Base-by-base conservation (phyloP, 2,888 invertebrate species). In the Brenthis hecate region DNA sequence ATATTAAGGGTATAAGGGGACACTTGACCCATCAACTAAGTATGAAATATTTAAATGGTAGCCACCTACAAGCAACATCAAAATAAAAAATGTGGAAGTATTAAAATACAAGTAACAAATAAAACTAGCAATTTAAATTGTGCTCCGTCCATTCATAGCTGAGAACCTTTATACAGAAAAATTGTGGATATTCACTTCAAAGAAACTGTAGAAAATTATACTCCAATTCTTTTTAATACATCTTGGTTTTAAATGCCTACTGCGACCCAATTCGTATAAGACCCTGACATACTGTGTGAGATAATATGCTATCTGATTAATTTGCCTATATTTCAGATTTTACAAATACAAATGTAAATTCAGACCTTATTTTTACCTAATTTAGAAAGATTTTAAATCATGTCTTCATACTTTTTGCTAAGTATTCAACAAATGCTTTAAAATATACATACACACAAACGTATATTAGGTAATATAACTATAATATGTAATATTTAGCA, bases 161-260 rank as follows among this genome's bases (percentile, higher is more conserved):
- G 56, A 56, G 50, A 68, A 65, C 54, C 36, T 64, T 51, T 60
- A 61, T 51, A 56, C 56, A 53, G 47, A 65, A 68, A 70, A 60
- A 65, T 19, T 58, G 66, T 60, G 56, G 56, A 68, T 62, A 66
- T 65, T 70, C 67, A 51, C 53, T 67, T 51, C 53, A 69, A 65
- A 66, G 54, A 66, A 54, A 28, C 65, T 67, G 51, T 65, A 70
- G 60, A 70, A 72, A 72, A 70, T 72, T 66, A 71, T 64, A 65
- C 72, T 58, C 65, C 65, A 50, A 70, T 70, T 70, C 67, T 66
- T 65, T 60, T 70, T 47, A 55, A 58, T 55, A 56, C 14, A 14
- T 65, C 57, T 65, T 65, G 16, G 47, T 43, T 47, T 67, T 68
- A 32, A 53, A 62, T 32, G 55, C 54, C 64, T 48, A 48, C 64